These are phyloP conservation scores for Schizothorax lantsangensis DNA, from an alignment of 2,797 vertebrate genomes.

Conservation along the genomic window DNA sequence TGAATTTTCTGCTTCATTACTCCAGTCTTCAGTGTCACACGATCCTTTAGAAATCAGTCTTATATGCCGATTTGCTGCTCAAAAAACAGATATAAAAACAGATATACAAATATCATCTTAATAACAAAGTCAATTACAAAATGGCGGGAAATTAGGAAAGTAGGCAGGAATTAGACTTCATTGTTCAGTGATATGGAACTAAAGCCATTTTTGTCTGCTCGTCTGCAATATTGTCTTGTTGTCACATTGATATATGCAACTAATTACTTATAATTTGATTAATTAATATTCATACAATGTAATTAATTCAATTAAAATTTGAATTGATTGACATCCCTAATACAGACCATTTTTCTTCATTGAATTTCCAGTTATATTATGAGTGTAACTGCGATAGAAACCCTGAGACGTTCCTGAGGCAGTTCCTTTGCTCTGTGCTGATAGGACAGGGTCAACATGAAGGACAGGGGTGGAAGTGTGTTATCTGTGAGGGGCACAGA, in stretches of 20 bases:
- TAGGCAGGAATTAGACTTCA: not conserved
- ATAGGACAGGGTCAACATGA: slow-evolving; percentile 34
- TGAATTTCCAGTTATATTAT: not conserved
- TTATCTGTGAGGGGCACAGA: slow-evolving; percentile 37
- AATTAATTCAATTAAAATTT: not conserved
- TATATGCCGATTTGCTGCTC: not conserved
- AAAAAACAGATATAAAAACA: not conserved
- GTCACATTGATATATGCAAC: slow-evolving; percentile 12
- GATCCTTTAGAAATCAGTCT: not conserved
- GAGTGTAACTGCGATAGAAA: not conserved
- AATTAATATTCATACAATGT: not conserved
- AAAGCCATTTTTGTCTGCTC: not conserved
- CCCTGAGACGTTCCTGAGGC: not conserved
- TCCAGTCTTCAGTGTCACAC: not conserved
- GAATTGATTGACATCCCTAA: not conserved
- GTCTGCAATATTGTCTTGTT: not conserved
- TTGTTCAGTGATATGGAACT: not conserved
- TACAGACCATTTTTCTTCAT: not conserved
- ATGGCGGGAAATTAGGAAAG: not conserved
- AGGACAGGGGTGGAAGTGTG: slow-evolving; percentile 46
- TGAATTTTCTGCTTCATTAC: not conserved
- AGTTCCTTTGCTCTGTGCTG: slow-evolving; percentile 19
- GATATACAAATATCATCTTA: not conserved
- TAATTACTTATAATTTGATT: not conserved
- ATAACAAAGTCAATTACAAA: not conserved